A percentile compares a stretch with the other conserved stretches of the same genome.
Evolutionary conservation across 2,888 invertebrate genomes (phyloP).

Genomic region (Prosopocoilus inquinatus): DNA sequence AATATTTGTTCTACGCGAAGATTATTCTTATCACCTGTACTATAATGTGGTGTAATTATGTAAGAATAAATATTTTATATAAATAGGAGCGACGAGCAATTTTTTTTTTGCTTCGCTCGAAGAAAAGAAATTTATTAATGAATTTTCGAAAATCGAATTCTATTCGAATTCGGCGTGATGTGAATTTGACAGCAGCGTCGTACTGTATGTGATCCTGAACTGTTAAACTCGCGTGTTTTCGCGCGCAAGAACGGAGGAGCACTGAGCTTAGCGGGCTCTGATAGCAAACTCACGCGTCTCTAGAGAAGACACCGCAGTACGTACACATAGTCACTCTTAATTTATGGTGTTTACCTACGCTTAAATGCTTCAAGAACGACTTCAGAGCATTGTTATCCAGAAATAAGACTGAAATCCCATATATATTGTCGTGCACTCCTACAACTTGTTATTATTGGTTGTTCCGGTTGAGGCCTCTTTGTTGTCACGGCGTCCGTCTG

Average conservation of each 20-base stretch:
- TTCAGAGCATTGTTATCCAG: not conserved
- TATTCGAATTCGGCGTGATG: not conserved
- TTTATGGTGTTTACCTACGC: constrained; percentile 33
- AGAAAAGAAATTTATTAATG: too few relatives aligned
- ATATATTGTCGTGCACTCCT: not conserved
- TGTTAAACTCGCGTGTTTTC: constrained; percentile 12
- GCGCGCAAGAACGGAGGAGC: constrained; percentile 17
- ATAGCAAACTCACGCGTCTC: constrained; percentile 15
- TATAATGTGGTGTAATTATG: not conserved
- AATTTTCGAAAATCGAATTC: not conserved
- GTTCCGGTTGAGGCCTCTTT: not conserved
- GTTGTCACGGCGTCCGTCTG: constrained; percentile 3
- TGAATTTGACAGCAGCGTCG: not conserved
- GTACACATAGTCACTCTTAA: constrained; percentile 18
- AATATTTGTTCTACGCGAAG: constrained; percentile 1
- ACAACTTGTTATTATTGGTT: not conserved
- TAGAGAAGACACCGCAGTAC: constrained; percentile 15
- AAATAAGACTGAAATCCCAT: not conserved
- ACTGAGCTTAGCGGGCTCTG: constrained; percentile 17
- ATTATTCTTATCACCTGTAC: not conserved
- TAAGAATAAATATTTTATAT: not conserved
- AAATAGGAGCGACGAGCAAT: too few relatives aligned
- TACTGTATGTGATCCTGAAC: not conserved
- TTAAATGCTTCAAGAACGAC: constrained; percentile 2
- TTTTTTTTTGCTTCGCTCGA: too few relatives aligned